A percentile compares a stretch with the other conserved stretches of the same genome.
Conservation (phyloP, 2,888 invertebrate genomes). For the Andrena bucephala region DNA sequence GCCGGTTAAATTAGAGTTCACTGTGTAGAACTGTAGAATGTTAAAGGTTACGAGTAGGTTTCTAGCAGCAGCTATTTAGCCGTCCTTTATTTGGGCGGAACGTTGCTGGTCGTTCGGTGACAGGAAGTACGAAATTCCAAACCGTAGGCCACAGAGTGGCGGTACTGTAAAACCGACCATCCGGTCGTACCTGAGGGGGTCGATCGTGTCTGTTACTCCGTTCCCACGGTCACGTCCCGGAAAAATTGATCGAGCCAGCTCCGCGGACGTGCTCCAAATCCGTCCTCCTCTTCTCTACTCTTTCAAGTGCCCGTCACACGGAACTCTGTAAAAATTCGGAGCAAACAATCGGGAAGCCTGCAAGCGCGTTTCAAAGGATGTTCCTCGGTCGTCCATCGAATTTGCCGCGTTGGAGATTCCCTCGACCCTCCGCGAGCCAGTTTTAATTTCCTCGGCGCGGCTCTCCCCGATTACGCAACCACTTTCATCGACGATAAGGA, state of each 20-base stretch:
- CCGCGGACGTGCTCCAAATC: slow-evolving; percentile 20
- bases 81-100: slow-evolving; percentile 60
- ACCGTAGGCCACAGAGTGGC: slow-evolving; percentile 68
- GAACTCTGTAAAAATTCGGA: neutral
- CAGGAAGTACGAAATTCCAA: slow-evolving; percentile 82
- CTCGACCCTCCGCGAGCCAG: slow-evolving; percentile 4
- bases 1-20: slow-evolving; percentile 10
- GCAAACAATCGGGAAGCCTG: neutral
- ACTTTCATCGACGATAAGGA: too few relatives aligned
- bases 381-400: slow-evolving; percentile 19
- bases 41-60: slow-evolving; percentile 17
- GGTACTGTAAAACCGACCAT: slow-evolving; percentile 69
- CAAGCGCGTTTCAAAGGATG: neutral
- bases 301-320: neutral
- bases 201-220: slow-evolving; percentile 48
- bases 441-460: neutral
- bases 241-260: slow-evolving; percentile 64
- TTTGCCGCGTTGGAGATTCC: neutral
- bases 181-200: slow-evolving; percentile 68
- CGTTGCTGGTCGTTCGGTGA: slow-evolving; percentile 60
- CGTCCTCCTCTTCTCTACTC: neutral
- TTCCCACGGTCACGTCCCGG: slow-evolving; percentile 70
- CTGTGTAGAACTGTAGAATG: too few relatives aligned
- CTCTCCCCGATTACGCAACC: too few relatives aligned
- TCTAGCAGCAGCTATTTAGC: neutral